phyloP scores from a whole-genome alignment of 2,797 vertebrate species.

The Labeo calbasu region DNA sequence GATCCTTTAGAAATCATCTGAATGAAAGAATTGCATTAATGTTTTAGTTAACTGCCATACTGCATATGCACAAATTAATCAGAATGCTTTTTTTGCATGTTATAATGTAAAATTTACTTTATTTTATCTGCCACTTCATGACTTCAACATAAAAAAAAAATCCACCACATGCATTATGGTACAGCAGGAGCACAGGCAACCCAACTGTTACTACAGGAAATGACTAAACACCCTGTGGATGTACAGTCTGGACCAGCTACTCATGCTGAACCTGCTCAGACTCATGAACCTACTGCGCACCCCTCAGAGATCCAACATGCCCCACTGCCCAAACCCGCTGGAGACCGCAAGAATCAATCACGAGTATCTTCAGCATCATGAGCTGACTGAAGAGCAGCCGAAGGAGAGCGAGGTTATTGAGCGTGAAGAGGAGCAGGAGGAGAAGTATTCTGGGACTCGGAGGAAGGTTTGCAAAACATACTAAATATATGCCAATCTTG shows the following conservation, averaged over 20 bases:
- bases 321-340: slow-evolving; percentile 23
- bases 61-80: background rate
- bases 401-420: background rate
- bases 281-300: slow-evolving; percentile 19
- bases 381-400: slow-evolving; percentile 7
- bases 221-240: slow-evolving; percentile 48
- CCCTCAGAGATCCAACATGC: slow-evolving; percentile 31
- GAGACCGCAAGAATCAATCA: slow-evolving; percentile 3
- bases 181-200: slow-evolving; percentile 21
- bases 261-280: slow-evolving; percentile 29
- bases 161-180: background rate
- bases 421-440: background rate
- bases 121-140: background rate
- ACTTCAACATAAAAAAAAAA: slow-evolving; percentile 6
- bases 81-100: background rate
- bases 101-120: background rate
- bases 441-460: background rate
- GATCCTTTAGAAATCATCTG: background rate
- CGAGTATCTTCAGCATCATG: background rate
- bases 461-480: background rate
- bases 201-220: slow-evolving; percentile 44
- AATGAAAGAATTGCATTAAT: background rate
- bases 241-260: slow-evolving; percentile 43
- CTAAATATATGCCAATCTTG: background rate
- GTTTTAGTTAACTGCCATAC: background rate